Conservation (phyloP, 2,888 invertebrate genomes). For the Leucoma salicis region DNA sequence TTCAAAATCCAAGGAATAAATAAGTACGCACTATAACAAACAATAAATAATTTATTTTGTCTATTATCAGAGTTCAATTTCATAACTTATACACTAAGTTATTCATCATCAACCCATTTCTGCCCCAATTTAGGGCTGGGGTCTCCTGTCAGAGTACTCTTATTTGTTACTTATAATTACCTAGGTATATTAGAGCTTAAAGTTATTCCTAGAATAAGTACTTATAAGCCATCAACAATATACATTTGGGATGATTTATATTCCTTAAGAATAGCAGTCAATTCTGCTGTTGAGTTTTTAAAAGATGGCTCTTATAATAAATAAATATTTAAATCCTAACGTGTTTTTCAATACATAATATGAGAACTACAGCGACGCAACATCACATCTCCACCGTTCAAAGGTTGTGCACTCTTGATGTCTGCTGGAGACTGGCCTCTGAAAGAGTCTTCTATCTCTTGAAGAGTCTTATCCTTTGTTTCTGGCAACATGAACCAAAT, state of each 20-base stretch:
- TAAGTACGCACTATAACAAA: background rate
- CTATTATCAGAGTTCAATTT: constrained; percentile 22
- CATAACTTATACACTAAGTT: constrained; percentile 17
- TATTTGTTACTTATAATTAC: background rate
- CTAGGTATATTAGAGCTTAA: background rate
- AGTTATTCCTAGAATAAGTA: background rate
- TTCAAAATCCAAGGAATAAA: background rate
- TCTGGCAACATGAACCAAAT: constrained; percentile 84
- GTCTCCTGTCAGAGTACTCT: background rate
- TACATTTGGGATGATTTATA: background rate
- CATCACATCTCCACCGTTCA: constrained; percentile 48
- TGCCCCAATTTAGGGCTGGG: background rate
- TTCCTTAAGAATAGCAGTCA: background rate
- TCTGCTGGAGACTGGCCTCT: constrained; percentile 51
- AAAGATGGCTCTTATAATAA: background rate
- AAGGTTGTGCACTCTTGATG: constrained; percentile 47
- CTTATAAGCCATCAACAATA: background rate
- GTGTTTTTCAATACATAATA: constrained; percentile 52
- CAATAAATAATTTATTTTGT: constrained; percentile 17
- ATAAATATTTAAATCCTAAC: background rate
- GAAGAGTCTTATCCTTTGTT: constrained; percentile 85
- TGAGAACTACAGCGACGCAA: constrained; percentile 65
- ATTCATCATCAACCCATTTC: background rate
- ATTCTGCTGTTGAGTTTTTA: background rate
- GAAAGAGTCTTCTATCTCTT: constrained; percentile 84